Base-by-base conservation (phyloP, 2,888 invertebrate species). In the Ophonus ardosiacus region DNA sequence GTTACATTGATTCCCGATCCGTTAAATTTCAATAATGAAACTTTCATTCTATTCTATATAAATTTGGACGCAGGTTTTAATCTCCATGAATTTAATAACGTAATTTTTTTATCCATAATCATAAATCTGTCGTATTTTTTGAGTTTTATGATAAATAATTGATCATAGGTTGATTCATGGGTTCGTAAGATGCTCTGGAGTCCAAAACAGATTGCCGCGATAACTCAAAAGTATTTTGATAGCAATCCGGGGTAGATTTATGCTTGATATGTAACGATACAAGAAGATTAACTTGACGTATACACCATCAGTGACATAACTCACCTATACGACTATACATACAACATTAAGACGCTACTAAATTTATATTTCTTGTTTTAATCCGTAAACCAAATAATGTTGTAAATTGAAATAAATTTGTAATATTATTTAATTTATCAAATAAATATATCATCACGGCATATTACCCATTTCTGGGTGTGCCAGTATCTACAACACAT, bases 181-280 rank as follows among this genome's bases (percentile, higher is more conserved):
- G 21, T 43, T 10, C 18, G 83, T 57, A 65, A 56, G 82, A 7
- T 13, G 21, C 24, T 51, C 68, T 21, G 31, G 56, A 68, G 61
- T 15, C 38, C 61, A 10, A 15, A 74, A 83, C 83, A 83, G 71
- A 83, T 83, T 83, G 83, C 74, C 13, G 31, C 83, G 59, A 83
- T 83, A 83, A 83, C 83, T 83, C 83, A 83, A 74, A 76, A 83
- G 74, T 83, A 74, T 83, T 83, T 74, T 83, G 83, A 83, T 83
- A 83, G 74, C 56, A 74, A 40, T 40, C 10, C 40, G 1, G 17
- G 18, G 40, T 71, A 83, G 83, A 83, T 83, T 83, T 83, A 83
- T 83, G 74, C 74, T 74, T 57, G 56, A 17, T 24, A 15, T 59
- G 18, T 38, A 17, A 17, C 7, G 43, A 82, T 71, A 82, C 71